Evolutionary conservation across 2,797 vertebrate genomes (phyloP), one percentile per base, ranked within the genome.

Genomic region (Gouania willdenowi): DNA sequence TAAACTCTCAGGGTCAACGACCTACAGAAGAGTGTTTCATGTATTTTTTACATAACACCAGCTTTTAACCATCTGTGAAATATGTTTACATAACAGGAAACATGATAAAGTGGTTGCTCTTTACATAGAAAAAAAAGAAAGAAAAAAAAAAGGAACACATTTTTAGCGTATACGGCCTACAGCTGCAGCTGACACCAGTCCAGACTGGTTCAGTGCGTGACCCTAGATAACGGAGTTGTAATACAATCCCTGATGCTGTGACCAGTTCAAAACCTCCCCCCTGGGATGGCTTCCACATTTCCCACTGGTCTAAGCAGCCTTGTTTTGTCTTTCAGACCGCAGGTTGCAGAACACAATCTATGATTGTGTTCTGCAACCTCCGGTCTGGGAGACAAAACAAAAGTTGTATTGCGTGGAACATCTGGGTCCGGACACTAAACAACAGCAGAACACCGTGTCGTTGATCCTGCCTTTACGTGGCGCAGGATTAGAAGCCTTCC

Each of bases 211-310:
- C 27, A 57, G 24, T 41, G 9, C 36, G 17, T 42, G 22, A 6
- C 31, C 41, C 11, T 12, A 15, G 25, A n/a, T 62, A 34, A 46
- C 49, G 3, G 2, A 4, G 22, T 26, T 22, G 54, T 64, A 80
- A 87, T 24, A 41, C 4, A 71, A 88, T 49, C 56, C n/a, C 70
- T 27, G 35, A 27, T 4, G 6, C 42, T 41, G 29, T 33, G 20
- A 20, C 7, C 10, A n/a, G 3, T 1, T 15, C 35, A 43, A 58
- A 50, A 15, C 13, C 10, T 5, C 11, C 18, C 10, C 13, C 13
- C 6, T 6, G 22, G 17, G 34, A 13, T 14, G 30, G 23, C 42
- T 22, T 33, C 18, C 16, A 30, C 8, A 20, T 11, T 42, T 40
- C 17, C 13, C 13, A 14, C 13, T 13, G 13, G n/a, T n/a, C n/a